Percentiles rank a stretch among this genome's conserved stretches.
Evolutionary conservation across 1,140 invertebrate genomes (phyloP).

Genomic region (Drosophila subpulchrella): DNA sequence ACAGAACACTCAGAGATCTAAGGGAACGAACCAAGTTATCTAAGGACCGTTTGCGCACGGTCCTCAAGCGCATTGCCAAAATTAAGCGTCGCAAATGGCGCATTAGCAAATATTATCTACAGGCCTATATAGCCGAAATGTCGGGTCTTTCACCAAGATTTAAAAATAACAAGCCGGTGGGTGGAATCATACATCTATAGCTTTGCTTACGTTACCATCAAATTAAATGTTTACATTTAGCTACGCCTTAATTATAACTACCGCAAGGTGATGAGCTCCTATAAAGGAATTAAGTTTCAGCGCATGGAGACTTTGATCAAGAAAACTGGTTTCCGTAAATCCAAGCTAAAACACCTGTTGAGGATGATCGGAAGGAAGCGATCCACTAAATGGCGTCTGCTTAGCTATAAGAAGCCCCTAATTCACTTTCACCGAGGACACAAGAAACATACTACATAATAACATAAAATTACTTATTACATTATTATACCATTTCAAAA

Average conservation of each 20-base stretch:
- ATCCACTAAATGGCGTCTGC: constrained; percentile 36
- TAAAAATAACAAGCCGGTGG: background rate
- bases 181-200: background rate
- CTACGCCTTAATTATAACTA: background rate
- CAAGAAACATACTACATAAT: background rate
- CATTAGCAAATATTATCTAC: constrained; percentile 16
- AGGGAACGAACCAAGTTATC: constrained; percentile 5
- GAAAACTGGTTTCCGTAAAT: background rate
- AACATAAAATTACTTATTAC: no score
- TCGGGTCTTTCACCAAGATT: rapidly evolving
- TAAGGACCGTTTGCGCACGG: constrained; percentile 1
- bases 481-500: no score
- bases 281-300: background rate
- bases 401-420: constrained; percentile 16
- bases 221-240: background rate
- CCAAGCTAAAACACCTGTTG: background rate
- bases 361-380: constrained; percentile 27
- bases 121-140: background rate
- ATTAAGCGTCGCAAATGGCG: constrained; percentile 28
- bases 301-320: constrained; percentile 6
- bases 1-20: constrained; percentile 16
- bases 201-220: no score
- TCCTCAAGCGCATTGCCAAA: constrained; percentile 1
- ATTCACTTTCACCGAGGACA: constrained; percentile 22
- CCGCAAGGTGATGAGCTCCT: constrained; percentile 6